These are phyloP conservation scores for Bombylius major DNA, from an alignment of 2,888 invertebrate genomes.

Conservation along the genomic window DNA sequence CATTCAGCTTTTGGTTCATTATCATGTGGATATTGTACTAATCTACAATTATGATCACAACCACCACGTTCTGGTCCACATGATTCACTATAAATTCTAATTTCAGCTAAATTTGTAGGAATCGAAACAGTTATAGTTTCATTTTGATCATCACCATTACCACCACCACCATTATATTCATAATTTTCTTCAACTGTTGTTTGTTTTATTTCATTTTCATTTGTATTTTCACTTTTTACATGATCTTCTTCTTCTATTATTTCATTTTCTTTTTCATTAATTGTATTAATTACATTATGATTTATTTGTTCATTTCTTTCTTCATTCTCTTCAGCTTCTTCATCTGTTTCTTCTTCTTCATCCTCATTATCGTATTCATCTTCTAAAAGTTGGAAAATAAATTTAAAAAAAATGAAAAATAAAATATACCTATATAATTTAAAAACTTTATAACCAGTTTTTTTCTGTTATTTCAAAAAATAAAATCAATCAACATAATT, in stretches of 20 bases:
- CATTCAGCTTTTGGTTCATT: constrained; percentile 30
- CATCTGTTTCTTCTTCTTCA: not conserved
- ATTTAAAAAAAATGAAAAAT: not conserved
- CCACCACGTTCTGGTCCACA: constrained; percentile 37
- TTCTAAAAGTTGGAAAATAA: not conserved
- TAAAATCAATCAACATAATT: no score
- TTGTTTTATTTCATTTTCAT: not conserved
- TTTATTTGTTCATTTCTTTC: constrained; percentile 2
- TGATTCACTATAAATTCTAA: constrained; percentile 19
- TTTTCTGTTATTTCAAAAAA: no score
- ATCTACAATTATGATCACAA: constrained; percentile 40
- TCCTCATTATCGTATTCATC: constrained; percentile 3
- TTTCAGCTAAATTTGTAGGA: not conserved
- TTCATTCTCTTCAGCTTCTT: constrained; percentile 2
- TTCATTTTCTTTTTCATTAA: not conserved
- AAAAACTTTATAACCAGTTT: no score
- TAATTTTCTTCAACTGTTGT: constrained; percentile 15
- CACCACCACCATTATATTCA: constrained; percentile 17
- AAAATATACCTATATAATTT: no score
- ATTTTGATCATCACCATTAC: constrained; percentile 13
- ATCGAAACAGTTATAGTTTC: not conserved
- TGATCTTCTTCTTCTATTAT: not conserved
- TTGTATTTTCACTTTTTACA: not conserved
- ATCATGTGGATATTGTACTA: constrained; percentile 31
- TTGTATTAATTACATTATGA: not conserved